These are phyloP conservation scores for Papilio protenor DNA, from an alignment of 2,888 invertebrate genomes.

Conservation along the genomic window DNA sequence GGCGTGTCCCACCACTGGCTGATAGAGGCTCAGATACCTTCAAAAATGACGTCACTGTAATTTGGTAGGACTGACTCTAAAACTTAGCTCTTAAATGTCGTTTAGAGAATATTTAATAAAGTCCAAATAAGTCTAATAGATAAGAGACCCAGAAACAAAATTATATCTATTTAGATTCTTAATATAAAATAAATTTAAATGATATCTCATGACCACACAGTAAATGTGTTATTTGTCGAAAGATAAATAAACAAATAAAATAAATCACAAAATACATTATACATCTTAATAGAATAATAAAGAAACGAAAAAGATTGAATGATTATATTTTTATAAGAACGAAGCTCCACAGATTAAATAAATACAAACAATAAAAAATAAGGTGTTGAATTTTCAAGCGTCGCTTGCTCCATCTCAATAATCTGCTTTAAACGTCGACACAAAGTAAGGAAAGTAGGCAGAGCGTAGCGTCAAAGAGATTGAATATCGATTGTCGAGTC, in stretches of 20 bases:
- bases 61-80: too few relatives aligned
- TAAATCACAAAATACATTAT: neutral
- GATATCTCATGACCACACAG: neutral
- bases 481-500: slow-evolving; percentile 83
- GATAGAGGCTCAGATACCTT: too few relatives aligned
- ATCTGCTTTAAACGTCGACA: slow-evolving; percentile 74
- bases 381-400: slow-evolving; percentile 45
- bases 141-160: neutral
- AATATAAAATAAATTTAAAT: neutral
- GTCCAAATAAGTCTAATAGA: neutral
- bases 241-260: slow-evolving; percentile 10
- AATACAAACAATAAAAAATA: slow-evolving; percentile 39
- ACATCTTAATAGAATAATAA: neutral
- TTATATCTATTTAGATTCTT: neutral
- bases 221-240: slow-evolving; percentile 12
- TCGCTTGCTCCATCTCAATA: slow-evolving; percentile 67
- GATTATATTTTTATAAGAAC: neutral
- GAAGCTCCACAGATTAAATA: slow-evolving; percentile 32
- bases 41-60: too few relatives aligned
- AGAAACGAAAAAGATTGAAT: neutral
- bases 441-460: slow-evolving; percentile 79
- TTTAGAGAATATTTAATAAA: neutral
- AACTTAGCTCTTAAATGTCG: neutral
- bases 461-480: slow-evolving; percentile 82
- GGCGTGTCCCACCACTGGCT: too few relatives aligned